Base-by-base conservation (phyloP, 2,113 vertebrate species). In the Andinoacara biseriatus region DNA sequence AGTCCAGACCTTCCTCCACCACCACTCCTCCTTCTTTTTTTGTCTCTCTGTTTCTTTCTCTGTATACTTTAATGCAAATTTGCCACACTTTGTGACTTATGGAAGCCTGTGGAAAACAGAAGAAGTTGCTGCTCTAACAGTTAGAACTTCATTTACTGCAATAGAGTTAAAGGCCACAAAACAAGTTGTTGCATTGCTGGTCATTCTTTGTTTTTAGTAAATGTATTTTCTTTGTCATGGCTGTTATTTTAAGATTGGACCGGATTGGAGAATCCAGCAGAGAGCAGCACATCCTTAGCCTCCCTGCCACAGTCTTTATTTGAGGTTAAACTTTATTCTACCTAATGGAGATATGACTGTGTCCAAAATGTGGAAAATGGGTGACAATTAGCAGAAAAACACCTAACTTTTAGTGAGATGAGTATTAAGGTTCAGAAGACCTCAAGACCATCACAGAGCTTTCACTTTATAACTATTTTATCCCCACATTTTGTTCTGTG, bases 1-100 rank as follows among this genome's bases (percentile, higher is more conserved):
- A 91, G 84, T 84, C 65, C 91, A 92, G 86, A 76, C 86, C 92
- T 90, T 93, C 86, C 89, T 92, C 89, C 58, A 80, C 88, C 86
- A 87, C 90, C 87, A 83, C 85, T 54, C 13, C 40, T 62, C 60
- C 77, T 76, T 15, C 60, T 65, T 56, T 65, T 69, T 88, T 72
- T 85, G 54, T 82, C 43, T 58, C 26, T 40, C 14, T 87, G 62
- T 82, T 54, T 84, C 43, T 63, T 35, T 49, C n/a, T 78, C 22
- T 77, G 20, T 10, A 35, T 78, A n/a, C 78, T 76, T 81, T 83
- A 54, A 67, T 83, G 78, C 67, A 77, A 78, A 85, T 61, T 81
- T 57, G 58, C 29, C 3, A 52, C 31, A 58, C 18, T 20, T 20
- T 74, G 35, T 57, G 74, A 74, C 35, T 38, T 61, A 26, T 58